Conservation (phyloP, 2,113 vertebrate species). For the Malurus elegans region DNA sequence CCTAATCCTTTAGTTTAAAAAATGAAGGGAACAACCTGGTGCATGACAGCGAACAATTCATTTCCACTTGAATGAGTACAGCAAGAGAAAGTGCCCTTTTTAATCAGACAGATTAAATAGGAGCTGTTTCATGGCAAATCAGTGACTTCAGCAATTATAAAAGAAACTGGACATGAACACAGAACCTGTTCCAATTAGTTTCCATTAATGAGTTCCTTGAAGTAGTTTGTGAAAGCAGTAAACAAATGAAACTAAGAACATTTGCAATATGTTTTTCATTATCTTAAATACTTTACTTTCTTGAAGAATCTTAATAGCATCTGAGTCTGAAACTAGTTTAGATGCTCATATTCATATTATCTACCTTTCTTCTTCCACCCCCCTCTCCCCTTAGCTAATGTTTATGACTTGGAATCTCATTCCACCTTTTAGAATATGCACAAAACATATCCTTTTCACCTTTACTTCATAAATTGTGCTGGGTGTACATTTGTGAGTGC, state of each 20-base stretch:
- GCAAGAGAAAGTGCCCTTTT: slow-evolving; percentile 12
- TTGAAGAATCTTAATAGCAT: neutral
- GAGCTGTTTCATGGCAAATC: slow-evolving; percentile 28
- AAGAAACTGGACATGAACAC: slow-evolving; percentile 4
- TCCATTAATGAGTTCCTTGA: neutral
- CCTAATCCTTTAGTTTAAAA: slow-evolving; percentile 24
- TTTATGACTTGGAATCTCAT: neutral
- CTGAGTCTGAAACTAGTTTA: neutral
- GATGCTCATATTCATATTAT: neutral
- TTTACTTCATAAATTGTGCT: neutral
- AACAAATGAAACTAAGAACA: neutral
- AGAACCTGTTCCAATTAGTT: slow-evolving; percentile 41
- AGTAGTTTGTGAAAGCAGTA: slow-evolving; percentile 9
- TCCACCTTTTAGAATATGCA: neutral
- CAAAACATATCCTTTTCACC: neutral
- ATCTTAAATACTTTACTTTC: neutral
- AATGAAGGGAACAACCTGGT: neutral
- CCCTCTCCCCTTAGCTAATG: fast-evolving
- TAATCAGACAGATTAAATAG: slow-evolving; percentile 39
- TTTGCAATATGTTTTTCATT: neutral
- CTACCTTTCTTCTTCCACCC: fast-evolving
- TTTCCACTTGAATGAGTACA: neutral
- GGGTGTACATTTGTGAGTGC: neutral
- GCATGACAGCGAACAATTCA: neutral
- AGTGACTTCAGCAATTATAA: slow-evolving; percentile 27